Evolutionary conservation across 1,140 invertebrate species (phyloP).

Genomic region (Goniozus legneri): DNA sequence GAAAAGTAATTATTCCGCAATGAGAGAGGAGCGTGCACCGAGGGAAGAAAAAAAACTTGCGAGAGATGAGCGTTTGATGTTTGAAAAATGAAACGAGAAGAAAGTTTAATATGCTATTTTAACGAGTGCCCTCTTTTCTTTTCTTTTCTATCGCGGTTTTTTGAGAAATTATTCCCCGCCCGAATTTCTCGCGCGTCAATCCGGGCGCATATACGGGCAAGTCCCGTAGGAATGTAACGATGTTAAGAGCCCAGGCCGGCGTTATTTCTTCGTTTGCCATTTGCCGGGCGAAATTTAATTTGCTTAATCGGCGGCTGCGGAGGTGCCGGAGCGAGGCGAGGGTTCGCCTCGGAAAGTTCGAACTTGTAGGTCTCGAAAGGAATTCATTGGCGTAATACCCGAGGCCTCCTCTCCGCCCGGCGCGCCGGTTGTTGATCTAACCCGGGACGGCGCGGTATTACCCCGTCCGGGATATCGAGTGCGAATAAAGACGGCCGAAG

Average conservation of each 20-base stretch:
- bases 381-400: constrained; percentile 31
- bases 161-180: too few species aligned
- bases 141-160: too few species aligned
- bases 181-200: too few species aligned
- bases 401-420: neutral
- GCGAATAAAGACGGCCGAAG: neutral
- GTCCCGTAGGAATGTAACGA: neutral
- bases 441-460: constrained; percentile 2
- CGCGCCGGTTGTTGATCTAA: constrained; percentile 16
- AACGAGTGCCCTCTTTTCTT: too few species aligned
- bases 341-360: constrained; percentile 19
- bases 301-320: constrained; percentile 32
- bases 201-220: too few species aligned
- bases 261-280: constrained; percentile 37
- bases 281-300: constrained; percentile 35
- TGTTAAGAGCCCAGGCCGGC: constrained; percentile 6
- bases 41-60: too few species aligned
- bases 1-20: too few species aligned
- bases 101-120: too few species aligned
- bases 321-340: neutral
- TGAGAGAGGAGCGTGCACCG: too few species aligned
- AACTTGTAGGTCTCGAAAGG: constrained; percentile 19
- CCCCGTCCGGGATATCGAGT: constrained; percentile 4
- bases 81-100: too few species aligned
- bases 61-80: too few species aligned